A percentile compares a stretch with the other conserved stretches of the same genome.
Evolutionary conservation across 2,888 invertebrate genomes (phyloP).

Genomic region (Sphaerophoria taeniata): DNA sequence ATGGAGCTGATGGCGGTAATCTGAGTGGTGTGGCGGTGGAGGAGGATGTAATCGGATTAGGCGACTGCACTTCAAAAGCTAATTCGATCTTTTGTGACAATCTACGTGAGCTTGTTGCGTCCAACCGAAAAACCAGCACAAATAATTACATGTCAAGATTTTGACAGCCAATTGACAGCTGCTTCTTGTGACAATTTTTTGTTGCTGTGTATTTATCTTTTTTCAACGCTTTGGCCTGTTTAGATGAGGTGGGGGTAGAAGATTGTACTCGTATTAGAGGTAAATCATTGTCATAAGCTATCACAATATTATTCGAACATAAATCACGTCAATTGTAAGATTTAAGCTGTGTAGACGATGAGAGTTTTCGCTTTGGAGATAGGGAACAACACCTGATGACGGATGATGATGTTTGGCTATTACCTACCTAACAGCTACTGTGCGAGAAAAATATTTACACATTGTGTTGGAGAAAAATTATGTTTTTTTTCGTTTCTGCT

Average conservation of each 20-base stretch:
- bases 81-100: slow-evolving; percentile 69
- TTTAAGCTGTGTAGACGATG: slow-evolving; percentile 4
- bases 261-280: slow-evolving; percentile 56
- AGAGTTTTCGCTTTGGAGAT: background rate
- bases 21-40: background rate
- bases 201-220: background rate
- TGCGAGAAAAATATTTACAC: slow-evolving; percentile 17
- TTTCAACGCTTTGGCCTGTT: background rate
- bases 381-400: slow-evolving; percentile 3
- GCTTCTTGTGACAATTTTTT: slow-evolving; percentile 44
- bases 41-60: slow-evolving; percentile 67
- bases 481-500: background rate
- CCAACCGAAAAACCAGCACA: slow-evolving; percentile 31
- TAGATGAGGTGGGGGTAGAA: slow-evolving; percentile 38
- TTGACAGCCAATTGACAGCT: slow-evolving; percentile 67
- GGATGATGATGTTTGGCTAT: slow-evolving; percentile 37
- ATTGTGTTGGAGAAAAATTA: background rate
- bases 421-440: slow-evolving; percentile 24
- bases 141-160: slow-evolving; percentile 67
- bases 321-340: slow-evolving; percentile 55
- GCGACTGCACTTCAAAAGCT: slow-evolving; percentile 65
- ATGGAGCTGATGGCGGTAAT: slow-evolving; percentile 25
- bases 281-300: slow-evolving; percentile 66
- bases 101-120: slow-evolving; percentile 67
- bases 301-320: slow-evolving; percentile 65